phyloP scores from a whole-genome alignment of 2,113 vertebrate species.

The Boulengerochromis microlepis region DNA sequence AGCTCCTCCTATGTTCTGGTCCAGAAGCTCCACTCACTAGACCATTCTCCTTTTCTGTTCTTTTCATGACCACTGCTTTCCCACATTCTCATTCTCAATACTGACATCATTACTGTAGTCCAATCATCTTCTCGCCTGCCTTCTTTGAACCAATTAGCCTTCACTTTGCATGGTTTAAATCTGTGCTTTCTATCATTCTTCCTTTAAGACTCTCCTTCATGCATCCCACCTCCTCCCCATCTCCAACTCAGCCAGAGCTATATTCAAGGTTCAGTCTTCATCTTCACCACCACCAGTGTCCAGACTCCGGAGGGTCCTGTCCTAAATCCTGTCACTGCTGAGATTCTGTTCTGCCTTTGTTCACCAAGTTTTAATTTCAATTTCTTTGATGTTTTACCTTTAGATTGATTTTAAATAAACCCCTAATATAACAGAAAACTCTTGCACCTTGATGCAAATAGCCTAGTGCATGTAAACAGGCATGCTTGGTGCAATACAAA shows the following conservation, averaged over 20 bases:
- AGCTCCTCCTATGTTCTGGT: neutral
- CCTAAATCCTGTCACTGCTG: neutral
- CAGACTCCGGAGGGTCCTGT: neutral
- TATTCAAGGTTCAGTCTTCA: neutral
- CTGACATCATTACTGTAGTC: neutral
- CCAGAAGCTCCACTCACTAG: too few species aligned
- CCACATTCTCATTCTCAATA: too few species aligned
- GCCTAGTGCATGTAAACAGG: neutral
- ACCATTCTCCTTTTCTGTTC: too few species aligned
- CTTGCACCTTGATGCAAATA: neutral
- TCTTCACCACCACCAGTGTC: neutral
- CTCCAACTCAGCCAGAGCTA: neutral
- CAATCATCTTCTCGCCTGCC: neutral
- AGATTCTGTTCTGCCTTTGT: neutral
- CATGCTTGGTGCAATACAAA: neutral
- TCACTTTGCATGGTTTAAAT: neutral
- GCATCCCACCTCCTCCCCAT: neutral
- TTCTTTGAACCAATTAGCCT: neutral
- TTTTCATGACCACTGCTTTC: too few species aligned
- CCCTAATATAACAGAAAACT: neutral
- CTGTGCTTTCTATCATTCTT: neutral
- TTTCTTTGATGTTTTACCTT: neutral
- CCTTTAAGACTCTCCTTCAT: neutral
- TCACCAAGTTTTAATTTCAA: neutral
- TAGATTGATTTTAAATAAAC: neutral